A percentile compares a stretch with the other conserved stretches of the same genome.
These are phyloP conservation scores for Ginglymostoma cirratum DNA, from an alignment of 2,113 vertebrate genomes.

Conservation along the genomic window DNA sequence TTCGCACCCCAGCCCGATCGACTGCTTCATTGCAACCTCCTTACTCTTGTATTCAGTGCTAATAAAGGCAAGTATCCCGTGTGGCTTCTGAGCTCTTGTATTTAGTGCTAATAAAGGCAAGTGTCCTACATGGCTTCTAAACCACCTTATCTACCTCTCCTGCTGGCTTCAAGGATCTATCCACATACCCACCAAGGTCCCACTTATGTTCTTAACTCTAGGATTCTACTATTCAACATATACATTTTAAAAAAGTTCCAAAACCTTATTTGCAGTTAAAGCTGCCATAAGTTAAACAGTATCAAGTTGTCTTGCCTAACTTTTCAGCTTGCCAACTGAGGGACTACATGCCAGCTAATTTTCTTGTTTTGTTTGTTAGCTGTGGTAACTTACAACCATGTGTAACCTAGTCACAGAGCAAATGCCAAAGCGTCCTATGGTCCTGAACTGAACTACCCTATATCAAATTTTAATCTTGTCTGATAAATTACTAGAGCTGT, in stretches of 20 bases:
- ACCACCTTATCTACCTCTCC: too few relatives aligned
- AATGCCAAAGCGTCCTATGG: neutral
- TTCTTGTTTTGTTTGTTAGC: neutral
- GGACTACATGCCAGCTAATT: neutral
- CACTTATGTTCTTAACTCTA: too few relatives aligned
- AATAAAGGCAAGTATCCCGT: too few relatives aligned
- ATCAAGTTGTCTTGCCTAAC: neutral
- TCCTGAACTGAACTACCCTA: neutral
- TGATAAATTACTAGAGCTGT: neutral
- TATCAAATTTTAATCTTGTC: neutral
- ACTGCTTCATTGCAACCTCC: too few relatives aligned
- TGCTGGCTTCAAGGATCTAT: too few relatives aligned
- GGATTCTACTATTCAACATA: too few relatives aligned
- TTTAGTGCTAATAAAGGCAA: too few relatives aligned
- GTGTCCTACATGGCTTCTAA: too few relatives aligned
- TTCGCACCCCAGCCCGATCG: too few relatives aligned
- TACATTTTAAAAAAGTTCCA: neutral
- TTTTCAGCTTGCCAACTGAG: neutral
- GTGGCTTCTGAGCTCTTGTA: too few relatives aligned
- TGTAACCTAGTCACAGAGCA: neutral
- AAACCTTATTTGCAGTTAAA: neutral
- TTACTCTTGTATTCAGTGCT: too few relatives aligned
- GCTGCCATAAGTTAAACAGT: neutral
- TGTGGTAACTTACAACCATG: neutral
- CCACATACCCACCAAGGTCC: too few relatives aligned